phyloP scores from a whole-genome alignment of 2,797 vertebrate genomes.

The Benthosema pterotum region DNA sequence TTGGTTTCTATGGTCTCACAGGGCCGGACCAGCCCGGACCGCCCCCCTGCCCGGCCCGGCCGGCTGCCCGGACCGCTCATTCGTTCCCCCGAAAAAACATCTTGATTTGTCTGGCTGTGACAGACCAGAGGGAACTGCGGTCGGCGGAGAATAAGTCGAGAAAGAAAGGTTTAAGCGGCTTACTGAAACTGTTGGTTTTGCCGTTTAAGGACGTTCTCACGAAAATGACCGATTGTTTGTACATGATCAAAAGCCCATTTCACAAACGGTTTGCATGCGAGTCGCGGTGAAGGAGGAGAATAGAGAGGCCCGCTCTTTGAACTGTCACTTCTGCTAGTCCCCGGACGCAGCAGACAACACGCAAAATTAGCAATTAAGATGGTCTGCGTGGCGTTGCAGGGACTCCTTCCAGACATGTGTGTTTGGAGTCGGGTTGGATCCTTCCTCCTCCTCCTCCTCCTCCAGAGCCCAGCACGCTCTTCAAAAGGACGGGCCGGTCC shows the following conservation, averaged over 20 bases:
- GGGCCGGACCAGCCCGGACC: no score
- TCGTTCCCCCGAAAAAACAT: no score
- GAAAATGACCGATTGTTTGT: slow-evolving; percentile 60
- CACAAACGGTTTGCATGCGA: slow-evolving; percentile 47
- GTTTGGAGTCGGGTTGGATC: slow-evolving; percentile 35
- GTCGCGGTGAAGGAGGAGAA: slow-evolving; percentile 42
- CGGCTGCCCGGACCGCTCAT: no score
- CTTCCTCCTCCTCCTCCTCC: slow-evolving; percentile 29
- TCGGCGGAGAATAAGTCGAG: no score
- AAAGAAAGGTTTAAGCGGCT: no score
- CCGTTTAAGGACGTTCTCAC: slow-evolving; percentile 48
- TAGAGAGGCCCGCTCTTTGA: slow-evolving; percentile 58
- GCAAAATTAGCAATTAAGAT: slow-evolving; percentile 66
- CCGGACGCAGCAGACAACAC: slow-evolving; percentile 47
- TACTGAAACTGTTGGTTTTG: no score
- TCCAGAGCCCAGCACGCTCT: slow-evolving; percentile 27
- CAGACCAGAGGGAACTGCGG: no score
- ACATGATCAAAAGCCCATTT: slow-evolving; percentile 55
- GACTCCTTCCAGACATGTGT: slow-evolving; percentile 65
- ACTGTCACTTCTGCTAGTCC: slow-evolving; percentile 59
- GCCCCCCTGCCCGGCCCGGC: no score
- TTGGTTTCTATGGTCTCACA: no score
- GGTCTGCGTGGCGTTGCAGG: slow-evolving; percentile 44
- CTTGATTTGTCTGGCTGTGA: no score
- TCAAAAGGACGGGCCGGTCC: slow-evolving; percentile 58